Percentiles rank a stretch among this genome's conserved stretches.
These are phyloP conservation scores for Acleris literana DNA, from an alignment of 2,888 invertebrate species.

Conservation along the genomic window DNA sequence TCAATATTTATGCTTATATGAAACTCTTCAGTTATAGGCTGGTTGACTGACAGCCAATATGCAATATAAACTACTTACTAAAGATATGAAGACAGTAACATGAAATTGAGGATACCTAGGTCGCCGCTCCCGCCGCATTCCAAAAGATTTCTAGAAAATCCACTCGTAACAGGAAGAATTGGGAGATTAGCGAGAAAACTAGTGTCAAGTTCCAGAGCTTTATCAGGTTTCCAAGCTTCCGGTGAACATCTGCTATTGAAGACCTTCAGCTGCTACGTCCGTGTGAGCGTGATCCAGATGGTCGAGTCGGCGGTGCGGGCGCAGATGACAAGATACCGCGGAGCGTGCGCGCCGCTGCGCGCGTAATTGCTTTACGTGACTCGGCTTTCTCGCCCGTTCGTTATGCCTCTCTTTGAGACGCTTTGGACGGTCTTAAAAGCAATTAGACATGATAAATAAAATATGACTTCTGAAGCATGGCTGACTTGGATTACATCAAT, in stretches of 20 bases:
- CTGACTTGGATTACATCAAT: neutral
- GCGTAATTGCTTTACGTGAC: conserved; percentile 58
- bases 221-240: too few species aligned
- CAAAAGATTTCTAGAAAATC: too few species aligned
- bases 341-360: conserved; percentile 2
- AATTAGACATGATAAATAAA: conserved; percentile 28
- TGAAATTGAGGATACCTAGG: too few species aligned
- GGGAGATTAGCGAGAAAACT: too few species aligned
- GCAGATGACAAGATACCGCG: conserved; percentile 5
- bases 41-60: too few species aligned
- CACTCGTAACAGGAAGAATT: too few species aligned
- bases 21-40: too few species aligned
- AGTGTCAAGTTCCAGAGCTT: too few species aligned
- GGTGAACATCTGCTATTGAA: neutral
- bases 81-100: too few species aligned
- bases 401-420: conserved; percentile 24
- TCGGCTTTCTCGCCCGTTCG: conserved; percentile 48
- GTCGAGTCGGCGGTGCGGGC: conserved; percentile 1
- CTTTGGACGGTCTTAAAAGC: conserved; percentile 26
- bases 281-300: neutral
- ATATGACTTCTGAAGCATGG: conserved; percentile 23
- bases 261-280: neutral
- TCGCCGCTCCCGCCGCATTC: too few species aligned
- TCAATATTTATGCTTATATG: too few species aligned
- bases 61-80: too few species aligned